Evolutionary conservation across 1,140 invertebrate genomes (phyloP), one percentile per base, ranked within the genome.

Genomic region (Pomacea maculata): DNA sequence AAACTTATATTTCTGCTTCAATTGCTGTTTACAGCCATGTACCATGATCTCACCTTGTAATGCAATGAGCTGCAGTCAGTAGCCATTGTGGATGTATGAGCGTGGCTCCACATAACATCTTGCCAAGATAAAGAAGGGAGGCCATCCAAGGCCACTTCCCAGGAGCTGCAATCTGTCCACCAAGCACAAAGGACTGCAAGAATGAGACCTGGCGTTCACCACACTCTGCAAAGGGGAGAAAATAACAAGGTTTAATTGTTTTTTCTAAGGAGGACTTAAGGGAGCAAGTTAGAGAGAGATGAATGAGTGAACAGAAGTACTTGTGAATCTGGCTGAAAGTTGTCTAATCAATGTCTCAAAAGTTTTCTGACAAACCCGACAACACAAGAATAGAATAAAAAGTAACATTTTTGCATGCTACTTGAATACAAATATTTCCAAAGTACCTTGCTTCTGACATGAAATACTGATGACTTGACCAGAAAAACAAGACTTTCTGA

Each of bases 41-140:
- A 29, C 34, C 34, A 45, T 45, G 34, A 34, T 83, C 85, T 82
- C 67, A 88, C 87, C 72, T 65, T 29, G 74, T 61, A 8, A 89
- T 75, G 88, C 96, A 97, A 86, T 95, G 94, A 70, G 95, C 95
- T 14, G 95, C 93, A 2, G 96, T 96, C 3, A 96, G 85, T 11
- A 96, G 93, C 63, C 94, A 94, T 85, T 94, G 93, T 7, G 92
- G 91, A 75, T 94, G 92, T 71, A 96, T 94, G 75, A 97, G 94
- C 6, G 94, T 94, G 74, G 95, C 96, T 25, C 95, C 95, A 88
- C 96, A 97, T 5, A 96, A 91, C 52, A 88, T 89, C 25, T 85
- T 70, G 11, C 87, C 90, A 14, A 86, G 74, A 72, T 86, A 84
- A 6, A 83, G 78, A 71, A 90, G 67, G 45, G 86, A 88, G 7